phyloP scores from a whole-genome alignment of 2,888 invertebrate genomes.

The Trachelus iudaicus region DNA sequence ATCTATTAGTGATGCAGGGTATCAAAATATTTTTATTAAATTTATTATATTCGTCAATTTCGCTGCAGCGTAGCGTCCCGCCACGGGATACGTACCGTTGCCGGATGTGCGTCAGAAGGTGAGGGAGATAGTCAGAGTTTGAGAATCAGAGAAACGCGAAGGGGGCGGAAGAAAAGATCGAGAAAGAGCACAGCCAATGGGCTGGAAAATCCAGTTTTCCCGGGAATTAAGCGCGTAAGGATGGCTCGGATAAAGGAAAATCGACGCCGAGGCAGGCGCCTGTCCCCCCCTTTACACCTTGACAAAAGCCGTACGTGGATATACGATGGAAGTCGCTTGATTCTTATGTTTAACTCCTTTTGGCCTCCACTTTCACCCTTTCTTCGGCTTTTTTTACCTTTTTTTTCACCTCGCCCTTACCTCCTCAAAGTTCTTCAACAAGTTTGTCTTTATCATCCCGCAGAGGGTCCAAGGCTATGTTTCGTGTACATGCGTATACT shows the following conservation, averaged over 20 bases:
- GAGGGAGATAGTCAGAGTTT: background rate
- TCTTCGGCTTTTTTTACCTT: background rate
- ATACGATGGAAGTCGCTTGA: background rate
- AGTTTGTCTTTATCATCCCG: background rate
- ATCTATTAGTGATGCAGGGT: background rate
- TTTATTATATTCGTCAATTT: background rate
- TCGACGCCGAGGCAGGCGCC: background rate
- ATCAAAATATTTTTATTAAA: background rate
- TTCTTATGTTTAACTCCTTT: background rate
- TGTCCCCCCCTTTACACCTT: background rate
- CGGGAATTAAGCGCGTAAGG: slow-evolving; percentile 38
- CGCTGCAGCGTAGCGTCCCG: background rate
- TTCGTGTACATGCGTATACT: no score
- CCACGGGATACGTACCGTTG: background rate
- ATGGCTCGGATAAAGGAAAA: background rate
- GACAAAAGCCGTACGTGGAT: background rate
- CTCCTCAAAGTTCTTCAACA: background rate
- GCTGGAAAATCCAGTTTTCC: slow-evolving; percentile 55
- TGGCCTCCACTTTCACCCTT: background rate
- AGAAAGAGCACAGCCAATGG: slow-evolving; percentile 31
- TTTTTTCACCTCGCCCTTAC: background rate
- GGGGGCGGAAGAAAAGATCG: background rate
- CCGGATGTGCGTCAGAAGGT: background rate
- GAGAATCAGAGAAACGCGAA: background rate
- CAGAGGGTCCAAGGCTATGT: background rate